A percentile compares a stretch with the other conserved stretches of the same genome.
Conservation (phyloP, 2,888 invertebrate species). For the Cyaniris semiargus region DNA sequence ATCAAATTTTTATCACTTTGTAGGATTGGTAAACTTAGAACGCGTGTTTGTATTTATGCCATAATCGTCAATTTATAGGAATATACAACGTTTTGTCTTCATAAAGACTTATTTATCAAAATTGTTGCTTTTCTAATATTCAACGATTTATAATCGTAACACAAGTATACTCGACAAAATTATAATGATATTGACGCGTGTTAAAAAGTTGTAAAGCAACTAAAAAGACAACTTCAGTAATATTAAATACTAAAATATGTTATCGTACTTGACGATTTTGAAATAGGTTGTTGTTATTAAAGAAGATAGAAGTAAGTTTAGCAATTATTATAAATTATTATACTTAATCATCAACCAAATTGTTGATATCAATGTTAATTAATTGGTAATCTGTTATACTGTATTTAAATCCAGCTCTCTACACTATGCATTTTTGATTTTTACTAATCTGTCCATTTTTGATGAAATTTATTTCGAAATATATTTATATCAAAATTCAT, state of each 20-base stretch:
- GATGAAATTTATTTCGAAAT: constrained; percentile 70
- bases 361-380: constrained; percentile 44
- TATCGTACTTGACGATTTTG: constrained; percentile 6
- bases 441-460: constrained; percentile 73
- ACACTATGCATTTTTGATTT: constrained; percentile 53
- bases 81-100: constrained; percentile 16
- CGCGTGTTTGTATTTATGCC: neutral
- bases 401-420: constrained; percentile 72
- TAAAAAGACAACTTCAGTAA: constrained; percentile 4
- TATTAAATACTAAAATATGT: neutral
- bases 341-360: neutral
- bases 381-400: constrained; percentile 39
- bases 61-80: constrained; percentile 21
- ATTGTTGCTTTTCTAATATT: neutral
- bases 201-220: constrained; percentile 16
- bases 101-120: neutral
- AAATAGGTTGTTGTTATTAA: constrained; percentile 5
- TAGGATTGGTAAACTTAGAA: constrained; percentile 20
- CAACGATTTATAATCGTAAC: neutral
- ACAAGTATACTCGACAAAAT: constrained; percentile 14
- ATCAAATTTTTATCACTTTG: neutral
- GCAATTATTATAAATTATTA: neutral
- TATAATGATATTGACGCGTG: neutral
- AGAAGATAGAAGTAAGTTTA: neutral
- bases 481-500: constrained; percentile 74